Conservation (phyloP, 2,888 invertebrate species). For the Nudaria mundana region DNA sequence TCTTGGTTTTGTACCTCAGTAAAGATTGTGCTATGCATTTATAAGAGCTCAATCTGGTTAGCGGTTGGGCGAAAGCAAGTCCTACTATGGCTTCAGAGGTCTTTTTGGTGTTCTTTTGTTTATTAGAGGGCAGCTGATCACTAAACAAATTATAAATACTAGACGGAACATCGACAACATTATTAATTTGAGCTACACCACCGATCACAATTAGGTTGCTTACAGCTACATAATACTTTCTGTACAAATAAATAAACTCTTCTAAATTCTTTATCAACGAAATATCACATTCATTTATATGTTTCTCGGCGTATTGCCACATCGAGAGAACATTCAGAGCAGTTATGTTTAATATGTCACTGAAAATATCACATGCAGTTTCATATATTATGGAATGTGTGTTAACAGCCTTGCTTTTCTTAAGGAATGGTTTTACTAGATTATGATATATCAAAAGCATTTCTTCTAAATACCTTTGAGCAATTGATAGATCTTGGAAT, state of each 20-base stretch:
- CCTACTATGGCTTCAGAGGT: constrained; percentile 81
- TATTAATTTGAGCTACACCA: constrained; percentile 85
- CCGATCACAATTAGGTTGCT: constrained; percentile 88
- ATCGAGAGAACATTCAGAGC: constrained; percentile 85
- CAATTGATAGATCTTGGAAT: constrained; percentile 80
- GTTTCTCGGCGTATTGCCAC: constrained; percentile 85
- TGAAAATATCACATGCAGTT: constrained; percentile 84
- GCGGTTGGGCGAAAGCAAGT: constrained; percentile 82
- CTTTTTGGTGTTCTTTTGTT: constrained; percentile 77
- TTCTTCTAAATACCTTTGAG: constrained; percentile 87
- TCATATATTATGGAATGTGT: constrained; percentile 83
- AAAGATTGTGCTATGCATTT: constrained; percentile 82
- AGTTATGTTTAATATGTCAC: constrained; percentile 85
- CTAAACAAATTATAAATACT: constrained; percentile 79
- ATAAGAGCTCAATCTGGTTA: constrained; percentile 83
- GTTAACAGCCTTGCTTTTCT: constrained; percentile 80
- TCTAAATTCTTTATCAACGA: constrained; percentile 85
- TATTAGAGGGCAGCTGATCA: constrained; percentile 78
- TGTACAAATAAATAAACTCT: constrained; percentile 86
- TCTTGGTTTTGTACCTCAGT: constrained; percentile 69
- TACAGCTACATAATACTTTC: constrained; percentile 85
- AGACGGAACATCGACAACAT: constrained; percentile 82
- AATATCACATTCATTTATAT: constrained; percentile 84
- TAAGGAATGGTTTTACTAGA: constrained; percentile 84
- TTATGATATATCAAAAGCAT: constrained; percentile 83